Conservation (phyloP, 2,797 vertebrate genomes). For the Gymnoscopelus microlampas region DNA sequence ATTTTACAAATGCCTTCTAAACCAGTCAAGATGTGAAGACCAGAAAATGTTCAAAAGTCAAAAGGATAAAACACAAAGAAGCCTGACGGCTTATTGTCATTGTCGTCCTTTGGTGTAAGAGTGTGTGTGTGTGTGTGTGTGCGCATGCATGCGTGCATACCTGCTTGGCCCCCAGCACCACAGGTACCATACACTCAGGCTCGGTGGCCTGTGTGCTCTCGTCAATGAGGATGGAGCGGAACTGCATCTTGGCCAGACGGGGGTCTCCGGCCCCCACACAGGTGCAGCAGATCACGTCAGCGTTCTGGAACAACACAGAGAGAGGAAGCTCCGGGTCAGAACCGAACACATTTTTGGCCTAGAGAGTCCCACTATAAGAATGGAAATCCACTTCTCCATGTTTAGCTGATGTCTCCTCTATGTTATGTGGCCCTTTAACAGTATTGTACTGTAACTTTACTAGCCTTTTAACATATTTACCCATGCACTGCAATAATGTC, state of each 20-base stretch:
- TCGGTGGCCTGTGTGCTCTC: constrained; percentile 99
- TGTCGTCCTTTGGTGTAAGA: background rate
- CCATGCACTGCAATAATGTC: no score
- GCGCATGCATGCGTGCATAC: constrained; percentile 73
- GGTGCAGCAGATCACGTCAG: constrained; percentile 97
- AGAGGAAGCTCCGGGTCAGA: no score
- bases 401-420: no score
- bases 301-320: constrained; percentile 81
- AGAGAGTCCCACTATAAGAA: background rate
- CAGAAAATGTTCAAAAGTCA: no score
- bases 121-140: background rate
- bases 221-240: constrained; percentile 97
- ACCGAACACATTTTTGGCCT: no score
- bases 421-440: no score
- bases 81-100: background rate
- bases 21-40: no score
- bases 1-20: no score
- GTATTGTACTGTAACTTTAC: no score
- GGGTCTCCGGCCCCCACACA: constrained; percentile 97
- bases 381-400: no score
- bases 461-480: no score
- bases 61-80: background rate
- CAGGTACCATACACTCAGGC: constrained; percentile 98
- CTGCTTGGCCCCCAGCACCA: constrained; percentile 97
- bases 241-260: constrained; percentile 97